These are phyloP conservation scores for Tetrapedia diversipes DNA, from an alignment of 2,888 invertebrate genomes.

Conservation along the genomic window DNA sequence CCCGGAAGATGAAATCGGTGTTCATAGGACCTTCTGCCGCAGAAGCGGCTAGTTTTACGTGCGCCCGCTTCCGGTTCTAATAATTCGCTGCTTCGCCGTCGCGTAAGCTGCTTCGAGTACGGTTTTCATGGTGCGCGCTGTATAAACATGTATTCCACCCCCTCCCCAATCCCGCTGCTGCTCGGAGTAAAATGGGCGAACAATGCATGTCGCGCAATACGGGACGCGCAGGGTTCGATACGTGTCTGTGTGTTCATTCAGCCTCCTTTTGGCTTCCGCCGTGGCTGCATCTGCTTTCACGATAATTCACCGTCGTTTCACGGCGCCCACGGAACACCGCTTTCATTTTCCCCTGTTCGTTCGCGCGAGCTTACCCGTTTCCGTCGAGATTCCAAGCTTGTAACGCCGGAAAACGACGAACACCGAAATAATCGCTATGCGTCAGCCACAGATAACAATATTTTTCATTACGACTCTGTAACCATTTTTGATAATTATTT, in stretches of 20 bases:
- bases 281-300: conserved; percentile 41
- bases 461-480: no score
- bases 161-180: no score
- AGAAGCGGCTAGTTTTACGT: conserved; percentile 5
- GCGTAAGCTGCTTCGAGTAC: conserved; percentile 44
- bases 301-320: conserved; percentile 40
- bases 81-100: conserved; percentile 17
- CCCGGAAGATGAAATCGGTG: background rate
- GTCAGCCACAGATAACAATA: no score
- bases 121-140: conserved; percentile 46
- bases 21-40: background rate
- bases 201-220: conserved; percentile 64
- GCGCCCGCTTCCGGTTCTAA: conserved; percentile 15
- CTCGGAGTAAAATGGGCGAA: conserved; percentile 60
- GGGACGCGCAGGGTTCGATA: conserved; percentile 62
- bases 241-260: conserved; percentile 59
- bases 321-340: conserved; percentile 13
- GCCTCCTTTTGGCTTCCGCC: conserved; percentile 39
- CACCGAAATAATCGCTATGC: no score
- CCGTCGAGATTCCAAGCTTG: no score
- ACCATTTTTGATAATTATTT: no score
- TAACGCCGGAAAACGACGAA: no score
- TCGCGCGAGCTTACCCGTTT: no score
- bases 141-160: conserved; percentile 55
- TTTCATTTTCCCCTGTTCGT: conserved; percentile 3